Conservation (phyloP, 2,113 vertebrate genomes). For the Nothocercus julius region DNA sequence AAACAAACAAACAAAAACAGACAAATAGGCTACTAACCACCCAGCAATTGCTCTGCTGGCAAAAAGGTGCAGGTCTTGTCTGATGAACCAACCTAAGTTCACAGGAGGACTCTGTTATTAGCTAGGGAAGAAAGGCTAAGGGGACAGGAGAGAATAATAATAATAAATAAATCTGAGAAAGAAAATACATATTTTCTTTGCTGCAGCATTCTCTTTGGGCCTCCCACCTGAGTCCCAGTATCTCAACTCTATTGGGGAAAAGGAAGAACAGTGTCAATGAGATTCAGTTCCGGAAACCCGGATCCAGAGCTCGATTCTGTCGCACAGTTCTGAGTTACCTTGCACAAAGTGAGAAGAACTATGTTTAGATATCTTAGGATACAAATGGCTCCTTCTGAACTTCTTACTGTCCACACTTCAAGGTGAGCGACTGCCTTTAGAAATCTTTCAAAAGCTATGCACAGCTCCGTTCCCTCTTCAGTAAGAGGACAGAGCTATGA, state of each 20-base stretch:
- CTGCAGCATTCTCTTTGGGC: background rate
- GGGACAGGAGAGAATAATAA: background rate
- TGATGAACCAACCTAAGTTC: background rate
- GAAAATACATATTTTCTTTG: accelerated
- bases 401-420: background rate
- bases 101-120: background rate
- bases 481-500: background rate
- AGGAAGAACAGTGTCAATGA: background rate
- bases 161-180: background rate
- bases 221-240: background rate
- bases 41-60: background rate
- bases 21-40: background rate
- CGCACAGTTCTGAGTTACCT: background rate
- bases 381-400: background rate
- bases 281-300: background rate
- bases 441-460: background rate
- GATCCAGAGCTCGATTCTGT: background rate
- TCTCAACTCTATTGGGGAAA: background rate
- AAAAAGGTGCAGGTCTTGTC: background rate
- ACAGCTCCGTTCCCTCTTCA: background rate
- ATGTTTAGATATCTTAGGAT: background rate
- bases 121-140: background rate
- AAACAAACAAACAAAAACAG: background rate
- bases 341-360: background rate
- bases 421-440: background rate